These are phyloP conservation scores for Lineus longissimus DNA, from an alignment of 1,140 invertebrate species.

Conservation along the genomic window DNA sequence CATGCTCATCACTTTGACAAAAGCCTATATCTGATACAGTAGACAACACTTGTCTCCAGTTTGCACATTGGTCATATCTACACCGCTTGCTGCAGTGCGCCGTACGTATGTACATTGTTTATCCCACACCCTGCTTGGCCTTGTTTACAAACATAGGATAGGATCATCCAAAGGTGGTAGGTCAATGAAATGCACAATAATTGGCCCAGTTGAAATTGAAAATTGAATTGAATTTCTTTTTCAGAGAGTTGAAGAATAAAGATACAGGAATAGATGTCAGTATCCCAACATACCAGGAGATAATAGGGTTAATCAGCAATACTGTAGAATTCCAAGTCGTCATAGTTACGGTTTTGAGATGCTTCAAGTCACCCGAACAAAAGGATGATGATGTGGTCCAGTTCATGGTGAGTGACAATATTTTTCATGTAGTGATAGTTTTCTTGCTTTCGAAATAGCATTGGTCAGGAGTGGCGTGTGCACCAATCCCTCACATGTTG, in stretches of 20 bases:
- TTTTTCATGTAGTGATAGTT: neutral
- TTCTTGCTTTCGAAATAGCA: neutral
- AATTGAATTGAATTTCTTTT: too few relatives aligned
- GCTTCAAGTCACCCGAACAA: conserved; percentile 41
- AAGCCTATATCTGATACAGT: too few relatives aligned
- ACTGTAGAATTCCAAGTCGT: conserved; percentile 38
- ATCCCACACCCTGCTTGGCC: too few relatives aligned
- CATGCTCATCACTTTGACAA: too few relatives aligned
- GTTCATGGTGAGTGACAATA: conserved; percentile 40
- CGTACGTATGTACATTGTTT: too few relatives aligned
- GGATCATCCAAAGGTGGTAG: too few relatives aligned
- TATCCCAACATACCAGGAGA: conserved; percentile 32
- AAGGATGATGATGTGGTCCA: conserved; percentile 42
- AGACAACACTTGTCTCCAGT: too few relatives aligned
- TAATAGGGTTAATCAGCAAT: conserved; percentile 26
- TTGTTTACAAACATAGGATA: too few relatives aligned
- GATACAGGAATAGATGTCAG: conserved; percentile 36
- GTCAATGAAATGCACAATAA: too few relatives aligned
- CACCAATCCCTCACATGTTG: neutral
- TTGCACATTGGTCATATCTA: too few relatives aligned
- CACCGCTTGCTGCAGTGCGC: too few relatives aligned
- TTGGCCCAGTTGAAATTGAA: too few relatives aligned
- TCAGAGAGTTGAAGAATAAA: conserved; percentile 39
- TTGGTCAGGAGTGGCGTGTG: neutral
- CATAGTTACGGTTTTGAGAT: conserved; percentile 34